Conservation (phyloP, 2,113 vertebrate genomes). For the Sinocyclocheilus anshuiensis region DNA sequence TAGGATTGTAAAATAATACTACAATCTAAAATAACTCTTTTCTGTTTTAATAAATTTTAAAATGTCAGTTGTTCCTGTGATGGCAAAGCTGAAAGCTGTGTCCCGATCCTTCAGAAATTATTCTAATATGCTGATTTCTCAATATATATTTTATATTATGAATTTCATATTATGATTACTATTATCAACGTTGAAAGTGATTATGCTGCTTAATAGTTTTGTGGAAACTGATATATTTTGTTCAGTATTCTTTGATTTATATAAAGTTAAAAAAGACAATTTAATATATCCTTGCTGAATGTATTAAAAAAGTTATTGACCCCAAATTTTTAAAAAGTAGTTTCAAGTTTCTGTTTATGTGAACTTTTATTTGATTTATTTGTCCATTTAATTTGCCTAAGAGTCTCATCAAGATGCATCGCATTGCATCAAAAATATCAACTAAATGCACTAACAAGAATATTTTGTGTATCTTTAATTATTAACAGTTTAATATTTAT, state of each 20-base stretch:
- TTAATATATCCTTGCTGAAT: neutral
- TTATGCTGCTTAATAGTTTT: neutral
- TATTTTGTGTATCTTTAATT: neutral
- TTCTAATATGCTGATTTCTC: neutral
- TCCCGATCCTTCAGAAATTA: neutral
- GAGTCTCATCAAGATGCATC: neutral
- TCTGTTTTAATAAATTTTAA: neutral
- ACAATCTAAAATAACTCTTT: neutral
- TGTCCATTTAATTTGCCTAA: neutral
- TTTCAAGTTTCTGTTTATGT: neutral
- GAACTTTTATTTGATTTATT: neutral
- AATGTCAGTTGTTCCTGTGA: neutral
- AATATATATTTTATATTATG: neutral
- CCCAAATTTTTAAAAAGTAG: neutral
- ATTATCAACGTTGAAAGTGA: neutral
- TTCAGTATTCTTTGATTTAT: neutral
- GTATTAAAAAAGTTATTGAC: neutral
- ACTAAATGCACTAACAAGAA: neutral
- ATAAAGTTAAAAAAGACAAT: neutral
- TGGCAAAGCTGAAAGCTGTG: neutral
- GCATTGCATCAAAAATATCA: neutral
- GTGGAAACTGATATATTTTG: neutral
- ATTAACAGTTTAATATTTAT: neutral
- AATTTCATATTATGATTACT: neutral
- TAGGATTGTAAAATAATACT: neutral